These are phyloP conservation scores for Crocodylus rhombifer DNA, from an alignment of 2,797 vertebrate species.

Conservation along the genomic window DNA sequence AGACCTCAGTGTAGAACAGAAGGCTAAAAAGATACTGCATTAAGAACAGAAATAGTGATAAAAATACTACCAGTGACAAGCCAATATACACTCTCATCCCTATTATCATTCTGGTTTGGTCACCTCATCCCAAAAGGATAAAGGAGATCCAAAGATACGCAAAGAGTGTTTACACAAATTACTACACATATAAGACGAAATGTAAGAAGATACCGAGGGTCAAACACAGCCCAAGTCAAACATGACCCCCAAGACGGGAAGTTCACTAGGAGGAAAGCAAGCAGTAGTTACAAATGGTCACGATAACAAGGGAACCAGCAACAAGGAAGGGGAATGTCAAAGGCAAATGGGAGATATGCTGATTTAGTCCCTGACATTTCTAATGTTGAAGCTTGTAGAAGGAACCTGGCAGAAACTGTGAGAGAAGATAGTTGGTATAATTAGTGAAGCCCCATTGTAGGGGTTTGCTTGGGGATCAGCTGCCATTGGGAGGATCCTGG, in stretches of 20 bases:
- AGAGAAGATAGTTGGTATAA: no score
- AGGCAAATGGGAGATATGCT: background rate
- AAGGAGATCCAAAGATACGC: background rate
- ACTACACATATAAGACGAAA: background rate
- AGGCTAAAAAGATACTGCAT: background rate
- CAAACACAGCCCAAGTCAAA: background rate
- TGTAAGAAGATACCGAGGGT: background rate
- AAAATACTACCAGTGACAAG: background rate
- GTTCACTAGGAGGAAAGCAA: background rate
- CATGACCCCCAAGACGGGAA: background rate
- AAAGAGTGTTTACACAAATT: background rate
- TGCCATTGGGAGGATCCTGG: background rate
- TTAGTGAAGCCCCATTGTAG: background rate
- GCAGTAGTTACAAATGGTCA: background rate
- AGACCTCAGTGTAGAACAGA: background rate
- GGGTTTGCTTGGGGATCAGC: background rate
- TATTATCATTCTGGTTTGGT: background rate
- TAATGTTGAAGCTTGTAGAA: background rate
- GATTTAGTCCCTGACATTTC: background rate
- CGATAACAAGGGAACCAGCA: background rate
- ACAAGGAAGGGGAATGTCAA: background rate
- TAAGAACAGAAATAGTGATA: background rate
- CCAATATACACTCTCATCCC: background rate
- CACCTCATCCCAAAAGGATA: background rate
- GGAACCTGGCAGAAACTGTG: background rate